Evolutionary conservation across 2,113 vertebrate genomes (phyloP).

Genomic region (Cryptomyrus ogoouensis): DNA sequence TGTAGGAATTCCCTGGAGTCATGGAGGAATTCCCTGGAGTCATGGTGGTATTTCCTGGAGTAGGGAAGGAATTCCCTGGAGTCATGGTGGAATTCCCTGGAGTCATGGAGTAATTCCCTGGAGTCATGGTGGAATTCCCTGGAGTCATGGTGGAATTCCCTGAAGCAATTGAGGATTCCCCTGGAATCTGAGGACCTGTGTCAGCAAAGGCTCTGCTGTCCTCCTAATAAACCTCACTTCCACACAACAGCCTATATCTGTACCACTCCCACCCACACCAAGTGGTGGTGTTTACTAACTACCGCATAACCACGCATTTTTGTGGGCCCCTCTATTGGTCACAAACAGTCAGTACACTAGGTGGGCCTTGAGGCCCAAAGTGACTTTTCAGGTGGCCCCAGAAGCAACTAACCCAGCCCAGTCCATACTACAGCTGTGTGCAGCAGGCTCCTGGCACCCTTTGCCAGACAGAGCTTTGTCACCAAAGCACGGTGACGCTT

Average conservation of each 20-base stretch:
- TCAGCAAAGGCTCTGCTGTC: background rate
- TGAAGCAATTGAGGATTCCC: background rate
- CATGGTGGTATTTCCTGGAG: background rate
- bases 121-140: background rate
- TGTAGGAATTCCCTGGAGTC: conserved; percentile 55
- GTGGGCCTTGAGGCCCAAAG: background rate
- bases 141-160: too few species aligned
- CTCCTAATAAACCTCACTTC: background rate
- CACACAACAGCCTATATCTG: background rate
- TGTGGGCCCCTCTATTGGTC: conserved; percentile 32
- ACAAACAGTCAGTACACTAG: background rate
- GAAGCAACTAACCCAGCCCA: conserved; percentile 46
- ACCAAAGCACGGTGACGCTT: background rate
- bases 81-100: background rate
- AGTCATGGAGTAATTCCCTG: background rate
- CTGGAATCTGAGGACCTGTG: background rate
- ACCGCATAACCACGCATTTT: background rate
- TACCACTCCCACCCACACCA: background rate
- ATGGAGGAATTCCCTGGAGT: background rate
- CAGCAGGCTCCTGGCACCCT: conserved; percentile 38
- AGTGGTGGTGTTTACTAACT: background rate
- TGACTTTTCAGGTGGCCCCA: background rate
- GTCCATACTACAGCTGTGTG: conserved; percentile 57
- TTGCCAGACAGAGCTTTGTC: background rate
- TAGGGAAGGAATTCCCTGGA: background rate